Base-by-base conservation (phyloP, 1,140 invertebrate genomes). In the Ganaspis sp. region DNA sequence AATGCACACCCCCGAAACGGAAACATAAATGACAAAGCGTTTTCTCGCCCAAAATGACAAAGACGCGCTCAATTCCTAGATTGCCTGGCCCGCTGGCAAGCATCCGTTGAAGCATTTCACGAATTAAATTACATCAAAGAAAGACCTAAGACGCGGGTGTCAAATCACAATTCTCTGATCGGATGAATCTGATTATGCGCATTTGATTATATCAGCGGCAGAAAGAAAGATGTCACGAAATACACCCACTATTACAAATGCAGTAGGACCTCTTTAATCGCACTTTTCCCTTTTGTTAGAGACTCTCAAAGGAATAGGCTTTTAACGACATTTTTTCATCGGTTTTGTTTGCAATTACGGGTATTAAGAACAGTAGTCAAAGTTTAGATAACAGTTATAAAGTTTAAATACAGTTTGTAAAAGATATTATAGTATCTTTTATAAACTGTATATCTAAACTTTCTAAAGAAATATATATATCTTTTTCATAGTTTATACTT, bases 21-120 rank as follows among this genome's bases (percentile, higher is more conserved):
- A 88, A 88, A 87, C 82, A 85, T 83, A 83, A 87, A 89, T 89
- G 88, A 90, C 89, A 89, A 87, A 88, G 86, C 81, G 72, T 80
- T 81, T 83, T 83, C 84, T 85, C 83, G 81, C 82, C 76, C 80
- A 75, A 71, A 73, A 72, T 76, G 73, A 88, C 83, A 88, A 88
- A 87, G 82, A 82, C 72, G 38, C 69, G 72, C 77, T 72, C 81
- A 83, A 86, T 87, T 83, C 83, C 71, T 75, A 84, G 84, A 85
- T 87, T 87, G 84, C 76, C 80, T 81, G 76, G 54, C 15, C 23
- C 23, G 75, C 72, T 73, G 77, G 74, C 74, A 70, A 81, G 74
- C 72, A 80, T 79, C 76, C 70, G 81, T 38, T 76, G 79, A 49
- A 78, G 58, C 71, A 76, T 78, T 83, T 78, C 74, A 79, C 76